phyloP scores from a whole-genome alignment of 2,888 invertebrate genomes.

The Pollenia griseotomentosa region DNA sequence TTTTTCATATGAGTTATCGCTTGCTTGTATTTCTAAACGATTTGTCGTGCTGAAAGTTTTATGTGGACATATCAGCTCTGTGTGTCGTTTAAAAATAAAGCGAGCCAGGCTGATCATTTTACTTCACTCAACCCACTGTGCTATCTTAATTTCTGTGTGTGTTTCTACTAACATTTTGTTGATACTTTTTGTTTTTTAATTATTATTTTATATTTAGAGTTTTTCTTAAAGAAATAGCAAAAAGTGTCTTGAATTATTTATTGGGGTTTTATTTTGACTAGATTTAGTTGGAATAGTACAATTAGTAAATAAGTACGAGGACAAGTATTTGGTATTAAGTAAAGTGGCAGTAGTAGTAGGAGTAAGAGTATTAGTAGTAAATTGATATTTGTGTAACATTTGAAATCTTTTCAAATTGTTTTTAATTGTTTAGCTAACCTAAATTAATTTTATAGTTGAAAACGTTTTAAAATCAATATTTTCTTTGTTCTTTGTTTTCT shows the following conservation, averaged over 20 bases:
- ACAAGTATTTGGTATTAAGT: not conserved
- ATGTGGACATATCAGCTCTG: no score
- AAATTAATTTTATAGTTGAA: constrained; percentile 35
- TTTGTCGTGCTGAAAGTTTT: no score
- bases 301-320: constrained; percentile 10
- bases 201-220: not conserved
- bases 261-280: constrained; percentile 27
- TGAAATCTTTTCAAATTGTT: constrained; percentile 49
- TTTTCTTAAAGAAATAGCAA: not conserved
- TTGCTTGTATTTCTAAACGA: no score
- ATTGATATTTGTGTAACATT: constrained; percentile 51
- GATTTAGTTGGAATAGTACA: not conserved
- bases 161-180: not conserved
- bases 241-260: constrained; percentile 50
- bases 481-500: not conserved
- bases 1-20: no score
- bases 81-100: not conserved
- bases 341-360: not conserved
- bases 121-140: constrained; percentile 6
- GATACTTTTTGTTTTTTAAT: constrained; percentile 1
- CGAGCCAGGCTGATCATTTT: not conserved
- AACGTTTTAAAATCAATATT: constrained; percentile 43
- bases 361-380: not conserved
- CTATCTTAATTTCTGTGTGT: not conserved
- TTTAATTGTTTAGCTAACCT: constrained; percentile 57